A percentile compares a stretch with the other conserved stretches of the same genome.
Evolutionary conservation across 2,113 vertebrate genomes (phyloP).

Genomic region (Takifugu bimaculatus): DNA sequence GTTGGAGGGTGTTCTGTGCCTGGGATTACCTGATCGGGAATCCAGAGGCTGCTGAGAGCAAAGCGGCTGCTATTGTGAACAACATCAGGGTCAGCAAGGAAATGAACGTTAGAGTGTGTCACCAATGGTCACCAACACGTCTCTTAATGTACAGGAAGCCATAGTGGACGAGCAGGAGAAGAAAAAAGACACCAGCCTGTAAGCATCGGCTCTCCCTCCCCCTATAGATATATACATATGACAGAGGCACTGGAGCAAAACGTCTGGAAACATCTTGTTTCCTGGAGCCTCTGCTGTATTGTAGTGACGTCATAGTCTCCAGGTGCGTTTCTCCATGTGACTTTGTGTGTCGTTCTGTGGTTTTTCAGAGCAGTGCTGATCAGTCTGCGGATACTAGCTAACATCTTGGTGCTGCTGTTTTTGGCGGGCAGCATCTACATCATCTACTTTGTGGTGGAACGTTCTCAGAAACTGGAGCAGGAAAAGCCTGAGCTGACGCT

Average conservation of each 20-base stretch:
- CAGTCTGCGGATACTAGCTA: slow-evolving; percentile 89
- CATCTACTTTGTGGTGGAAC: slow-evolving; percentile 97
- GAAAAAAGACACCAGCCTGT: slow-evolving; percentile 93
- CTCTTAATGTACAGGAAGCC: slow-evolving; percentile 81
- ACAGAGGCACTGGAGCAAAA: no score
- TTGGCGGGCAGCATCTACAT: slow-evolving; percentile 98
- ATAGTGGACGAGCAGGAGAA: slow-evolving; percentile 96
- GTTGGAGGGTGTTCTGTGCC: slow-evolving; percentile 95
- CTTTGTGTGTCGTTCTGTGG: neutral
- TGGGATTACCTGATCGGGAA: slow-evolving; percentile 99
- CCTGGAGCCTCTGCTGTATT: no score
- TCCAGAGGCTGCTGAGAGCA: slow-evolving; percentile 94
- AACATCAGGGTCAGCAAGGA: slow-evolving; percentile 83
- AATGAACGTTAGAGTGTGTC: neutral
- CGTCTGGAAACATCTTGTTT: no score
- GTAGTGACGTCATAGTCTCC: no score
- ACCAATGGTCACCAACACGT: neutral
- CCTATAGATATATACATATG: neutral
- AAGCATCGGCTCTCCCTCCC: slow-evolving; percentile 13
- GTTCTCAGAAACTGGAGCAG: slow-evolving; percentile 89
- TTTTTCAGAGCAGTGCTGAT: slow-evolving; percentile 86
- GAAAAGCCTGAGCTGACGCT: slow-evolving; percentile 87
- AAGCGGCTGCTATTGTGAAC: slow-evolving; percentile 93
- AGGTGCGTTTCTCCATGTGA: no score
- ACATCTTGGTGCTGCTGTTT: slow-evolving; percentile 90